Base-by-base conservation (phyloP, 2,113 vertebrate species). In the Dunckerocampus dactyliophorus region DNA sequence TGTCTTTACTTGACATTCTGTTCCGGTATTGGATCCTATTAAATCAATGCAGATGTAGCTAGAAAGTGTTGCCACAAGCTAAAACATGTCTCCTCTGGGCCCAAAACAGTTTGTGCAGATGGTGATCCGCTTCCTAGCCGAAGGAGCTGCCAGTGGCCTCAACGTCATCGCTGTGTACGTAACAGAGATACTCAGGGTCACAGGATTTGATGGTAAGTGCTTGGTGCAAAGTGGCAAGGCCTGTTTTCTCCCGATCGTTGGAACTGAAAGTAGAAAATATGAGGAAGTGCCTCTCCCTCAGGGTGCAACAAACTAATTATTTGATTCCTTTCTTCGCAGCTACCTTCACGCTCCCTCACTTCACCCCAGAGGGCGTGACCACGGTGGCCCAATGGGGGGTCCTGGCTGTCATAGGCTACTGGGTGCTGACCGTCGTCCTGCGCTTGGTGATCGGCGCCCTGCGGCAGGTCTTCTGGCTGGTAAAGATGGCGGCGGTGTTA, bases 91-190 rank as follows among this genome's bases (percentile, higher is more conserved):
- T 58, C 57, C 60, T 0, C 45, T 19, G 13, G 53, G 14, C 52
- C 47, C 8, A 22, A 51, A 24, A 9, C 64, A 91, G 90, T 84
- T 89, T 72, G 66, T 88, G 2, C 69, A 85, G 63, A 90, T 74
- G 66, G 79, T 83, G 63, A 84, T 91, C 72, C 72, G 76, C 50
- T 88, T 88, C 76, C 52, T 91, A 58, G 88, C 90, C 17, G 88
- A 91, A 69, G 90, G 90, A 42, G 89, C 86, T 43, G 89, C 90
- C 61, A 90, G 88, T 14, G 90, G 90, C 71, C 85, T 91, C 50
- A 91, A 91, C 2, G 90, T 91, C 77, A 90, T 91, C 9, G 88
- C 87, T 6, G 90, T 89, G 28, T 91, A 90, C 34, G 74, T 90
- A 63, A 77, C 87, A 6, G 90, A 90, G 82, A 88, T 91, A 66